A percentile compares a stretch with the other conserved stretches of the same genome.
Evolutionary conservation across 2,113 vertebrate genomes (phyloP).

Genomic region (Cyanoramphus novaezelandiae): DNA sequence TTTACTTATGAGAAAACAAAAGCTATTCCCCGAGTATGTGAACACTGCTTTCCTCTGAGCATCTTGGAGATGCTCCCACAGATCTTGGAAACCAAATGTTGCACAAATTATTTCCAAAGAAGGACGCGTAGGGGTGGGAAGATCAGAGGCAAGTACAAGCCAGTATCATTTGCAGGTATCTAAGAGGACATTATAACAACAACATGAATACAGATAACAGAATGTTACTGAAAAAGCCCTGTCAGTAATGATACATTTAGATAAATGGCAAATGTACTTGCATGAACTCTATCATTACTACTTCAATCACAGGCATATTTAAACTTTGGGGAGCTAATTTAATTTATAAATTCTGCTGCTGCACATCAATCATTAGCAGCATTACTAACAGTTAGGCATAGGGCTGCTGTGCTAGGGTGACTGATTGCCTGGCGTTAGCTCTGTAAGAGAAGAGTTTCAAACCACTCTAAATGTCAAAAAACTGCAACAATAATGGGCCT

Average conservation of each 20-base stretch:
- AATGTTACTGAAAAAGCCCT: not conserved
- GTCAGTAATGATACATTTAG: conserved; percentile 31
- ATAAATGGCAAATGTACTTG: conserved; percentile 23
- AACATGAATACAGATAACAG: conserved; percentile 30
- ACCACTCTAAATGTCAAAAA: conserved; percentile 55
- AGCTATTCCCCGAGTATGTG: not conserved
- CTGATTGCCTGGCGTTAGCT: conserved; percentile 25
- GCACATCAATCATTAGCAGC: conserved; percentile 23
- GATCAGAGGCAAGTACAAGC: not conserved
- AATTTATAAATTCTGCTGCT: conserved; percentile 49
- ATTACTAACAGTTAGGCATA: not conserved
- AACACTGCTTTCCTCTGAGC: not conserved
- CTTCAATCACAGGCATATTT: conserved; percentile 27
- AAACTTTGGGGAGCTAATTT: conserved; percentile 49
- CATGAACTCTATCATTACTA: conserved; percentile 40
- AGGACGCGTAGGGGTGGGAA: not conserved
- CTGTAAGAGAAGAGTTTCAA: conserved; percentile 32
- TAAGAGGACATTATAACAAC: conserved; percentile 7
- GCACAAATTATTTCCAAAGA: not conserved
- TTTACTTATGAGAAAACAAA: not conserved
- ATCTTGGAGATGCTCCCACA: not conserved
- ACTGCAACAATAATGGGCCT: not conserved
- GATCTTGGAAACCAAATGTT: not conserved
- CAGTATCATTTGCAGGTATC: conserved; percentile 26
- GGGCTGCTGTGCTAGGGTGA: not conserved